These are phyloP conservation scores for Bothrops jararaca DNA, from an alignment of 2,113 vertebrate genomes.

Conservation along the genomic window DNA sequence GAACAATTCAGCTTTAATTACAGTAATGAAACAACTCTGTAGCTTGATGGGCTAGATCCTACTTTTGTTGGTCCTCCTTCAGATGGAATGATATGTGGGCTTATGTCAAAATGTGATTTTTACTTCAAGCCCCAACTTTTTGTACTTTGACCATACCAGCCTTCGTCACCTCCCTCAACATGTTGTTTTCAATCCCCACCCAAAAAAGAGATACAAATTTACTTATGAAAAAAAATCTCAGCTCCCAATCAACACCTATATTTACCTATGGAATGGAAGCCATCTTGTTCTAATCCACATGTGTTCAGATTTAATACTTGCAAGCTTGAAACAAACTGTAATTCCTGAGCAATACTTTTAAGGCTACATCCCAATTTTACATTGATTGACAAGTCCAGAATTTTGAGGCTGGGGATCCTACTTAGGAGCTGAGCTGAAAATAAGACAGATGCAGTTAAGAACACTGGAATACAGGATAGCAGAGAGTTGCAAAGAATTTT, in stretches of 20 bases:
- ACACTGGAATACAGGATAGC: background rate
- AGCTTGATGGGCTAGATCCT: background rate
- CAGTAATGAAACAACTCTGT: background rate
- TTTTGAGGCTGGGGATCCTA: conserved; percentile 65
- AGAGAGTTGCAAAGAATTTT: background rate
- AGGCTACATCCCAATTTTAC: conserved; percentile 69
- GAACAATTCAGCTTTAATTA: background rate
- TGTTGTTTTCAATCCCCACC: background rate
- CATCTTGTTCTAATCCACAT: conserved; percentile 74
- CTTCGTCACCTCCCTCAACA: background rate
- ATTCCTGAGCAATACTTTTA: conserved; percentile 64
- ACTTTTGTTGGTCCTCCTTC: background rate
- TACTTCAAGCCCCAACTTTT: background rate
- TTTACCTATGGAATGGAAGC: conserved; percentile 77
- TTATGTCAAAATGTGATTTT: background rate
- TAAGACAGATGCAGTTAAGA: conserved; percentile 31
- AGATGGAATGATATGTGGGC: background rate
- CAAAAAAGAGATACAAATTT: background rate
- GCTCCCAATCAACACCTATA: conserved; percentile 35
- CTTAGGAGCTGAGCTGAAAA: conserved; percentile 69
- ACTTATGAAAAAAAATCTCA: background rate
- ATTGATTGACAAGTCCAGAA: conserved; percentile 85
- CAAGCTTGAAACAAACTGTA: conserved; percentile 69
- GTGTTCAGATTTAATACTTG: conserved; percentile 76
- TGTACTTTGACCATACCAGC: background rate